Percentiles rank a stretch among this genome's conserved stretches.
Evolutionary conservation across 2,888 invertebrate species (phyloP).

Genomic region (Athripsodes cinereus): DNA sequence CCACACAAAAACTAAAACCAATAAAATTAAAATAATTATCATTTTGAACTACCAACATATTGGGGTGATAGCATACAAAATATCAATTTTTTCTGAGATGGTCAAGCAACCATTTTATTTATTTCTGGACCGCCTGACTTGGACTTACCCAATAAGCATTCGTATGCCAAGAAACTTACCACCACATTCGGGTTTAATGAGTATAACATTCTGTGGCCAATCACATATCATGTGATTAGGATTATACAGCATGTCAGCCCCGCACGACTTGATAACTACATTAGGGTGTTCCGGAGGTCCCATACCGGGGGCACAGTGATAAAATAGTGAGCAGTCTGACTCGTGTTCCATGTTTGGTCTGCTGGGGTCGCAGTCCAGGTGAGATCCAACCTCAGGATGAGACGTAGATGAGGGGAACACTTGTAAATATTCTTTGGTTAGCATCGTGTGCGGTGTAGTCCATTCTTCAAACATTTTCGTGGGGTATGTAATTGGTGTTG

Average conservation of each 20-base stretch:
- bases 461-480: constrained; percentile 6
- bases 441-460: background rate
- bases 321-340: constrained; percentile 62
- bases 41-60: no score
- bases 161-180: constrained; percentile 14
- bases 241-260: constrained; percentile 60
- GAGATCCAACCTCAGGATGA: background rate
- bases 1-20: no score
- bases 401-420: background rate
- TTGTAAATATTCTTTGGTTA: background rate
- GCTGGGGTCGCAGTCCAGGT: constrained; percentile 36
- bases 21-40: no score
- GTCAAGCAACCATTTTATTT: no score
- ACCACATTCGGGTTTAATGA: constrained; percentile 56
- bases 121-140: no score
- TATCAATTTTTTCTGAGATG: no score
- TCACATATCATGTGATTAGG: constrained; percentile 58
- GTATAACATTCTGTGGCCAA: constrained; percentile 53
- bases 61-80: no score
- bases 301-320: constrained; percentile 55
- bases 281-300: constrained; percentile 36
- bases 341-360: constrained; percentile 57
- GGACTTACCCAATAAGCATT: no score
- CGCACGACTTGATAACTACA: constrained; percentile 61
- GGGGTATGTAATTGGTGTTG: background rate